Evolutionary conservation across 2,797 vertebrate species (phyloP).

Genomic region (Acanthurus leucopareius): DNA sequence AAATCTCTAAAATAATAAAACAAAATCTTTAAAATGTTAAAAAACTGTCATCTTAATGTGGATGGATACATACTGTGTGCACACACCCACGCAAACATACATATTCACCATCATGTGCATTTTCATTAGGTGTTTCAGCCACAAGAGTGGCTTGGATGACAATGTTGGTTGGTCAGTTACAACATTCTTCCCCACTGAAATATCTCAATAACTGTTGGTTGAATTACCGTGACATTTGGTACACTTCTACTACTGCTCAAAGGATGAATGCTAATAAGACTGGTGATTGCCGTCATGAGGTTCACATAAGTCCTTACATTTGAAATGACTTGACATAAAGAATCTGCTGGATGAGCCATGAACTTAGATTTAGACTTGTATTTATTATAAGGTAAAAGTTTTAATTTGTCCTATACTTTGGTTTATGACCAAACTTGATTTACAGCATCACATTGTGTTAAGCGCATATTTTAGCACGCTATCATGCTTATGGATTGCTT

Average conservation of each 20-base stretch:
- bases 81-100: background rate
- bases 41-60: constrained; percentile 11
- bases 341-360: background rate
- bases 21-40: no score
- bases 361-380: no score
- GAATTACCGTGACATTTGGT: background rate
- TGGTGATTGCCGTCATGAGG: background rate
- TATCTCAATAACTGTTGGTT: background rate
- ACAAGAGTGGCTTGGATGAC: background rate
- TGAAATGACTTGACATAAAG: background rate
- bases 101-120: background rate
- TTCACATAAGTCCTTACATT: background rate
- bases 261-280: background rate
- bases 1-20: no score
- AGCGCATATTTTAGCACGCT: background rate
- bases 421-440: background rate
- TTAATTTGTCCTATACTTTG: background rate
- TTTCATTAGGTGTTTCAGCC: background rate
- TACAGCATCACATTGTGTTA: background rate
- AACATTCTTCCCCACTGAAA: background rate
- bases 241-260: background rate
- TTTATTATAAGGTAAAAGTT: background rate
- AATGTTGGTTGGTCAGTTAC: background rate
- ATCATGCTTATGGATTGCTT: background rate
- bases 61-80: background rate